Conservation (phyloP, 2,888 invertebrate species). For the Osedax frankpressi region DNA sequence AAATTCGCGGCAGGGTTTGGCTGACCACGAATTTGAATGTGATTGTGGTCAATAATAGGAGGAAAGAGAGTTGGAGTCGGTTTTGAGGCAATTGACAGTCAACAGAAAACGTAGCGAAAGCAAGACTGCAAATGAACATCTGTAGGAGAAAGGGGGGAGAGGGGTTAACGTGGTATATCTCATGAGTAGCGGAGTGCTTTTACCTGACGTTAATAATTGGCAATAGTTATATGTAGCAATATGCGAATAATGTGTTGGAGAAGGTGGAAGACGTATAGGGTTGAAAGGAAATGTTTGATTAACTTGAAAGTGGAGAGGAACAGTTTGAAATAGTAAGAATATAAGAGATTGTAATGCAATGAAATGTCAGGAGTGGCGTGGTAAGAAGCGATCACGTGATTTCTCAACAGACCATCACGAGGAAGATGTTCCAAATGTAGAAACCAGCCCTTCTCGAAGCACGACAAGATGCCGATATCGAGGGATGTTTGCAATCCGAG, state of each 20-base stretch:
- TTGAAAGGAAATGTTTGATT: too few species aligned
- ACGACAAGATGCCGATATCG: slow-evolving; percentile 29
- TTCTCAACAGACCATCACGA: slow-evolving; percentile 31
- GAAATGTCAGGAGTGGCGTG: too few species aligned
- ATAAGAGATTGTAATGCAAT: too few species aligned
- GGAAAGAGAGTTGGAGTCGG: slow-evolving; percentile 32
- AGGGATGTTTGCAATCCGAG: slow-evolving; percentile 29
- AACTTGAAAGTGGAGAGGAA: too few species aligned
- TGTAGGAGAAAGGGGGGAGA: slow-evolving; percentile 19
- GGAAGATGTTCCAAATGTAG: slow-evolving; percentile 31
- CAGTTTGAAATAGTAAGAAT: too few species aligned
- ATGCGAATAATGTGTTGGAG: too few species aligned
- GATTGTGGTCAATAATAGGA: slow-evolving; percentile 31
- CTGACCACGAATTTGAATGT: slow-evolving; percentile 34
- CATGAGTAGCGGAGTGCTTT: too few species aligned
- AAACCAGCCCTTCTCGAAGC: slow-evolving; percentile 30
- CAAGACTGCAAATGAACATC: slow-evolving; percentile 32
- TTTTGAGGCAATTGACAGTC: slow-evolving; percentile 30
- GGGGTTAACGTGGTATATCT: too few species aligned
- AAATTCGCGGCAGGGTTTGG: slow-evolving; percentile 31
- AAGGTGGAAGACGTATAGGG: too few species aligned
- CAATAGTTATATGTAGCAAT: too few species aligned
- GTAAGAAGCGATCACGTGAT: too few species aligned
- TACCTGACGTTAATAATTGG: too few species aligned
- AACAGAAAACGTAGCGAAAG: slow-evolving; percentile 31